phyloP scores from a whole-genome alignment of 2,888 invertebrate species.

The Artemia sp. region DNA sequence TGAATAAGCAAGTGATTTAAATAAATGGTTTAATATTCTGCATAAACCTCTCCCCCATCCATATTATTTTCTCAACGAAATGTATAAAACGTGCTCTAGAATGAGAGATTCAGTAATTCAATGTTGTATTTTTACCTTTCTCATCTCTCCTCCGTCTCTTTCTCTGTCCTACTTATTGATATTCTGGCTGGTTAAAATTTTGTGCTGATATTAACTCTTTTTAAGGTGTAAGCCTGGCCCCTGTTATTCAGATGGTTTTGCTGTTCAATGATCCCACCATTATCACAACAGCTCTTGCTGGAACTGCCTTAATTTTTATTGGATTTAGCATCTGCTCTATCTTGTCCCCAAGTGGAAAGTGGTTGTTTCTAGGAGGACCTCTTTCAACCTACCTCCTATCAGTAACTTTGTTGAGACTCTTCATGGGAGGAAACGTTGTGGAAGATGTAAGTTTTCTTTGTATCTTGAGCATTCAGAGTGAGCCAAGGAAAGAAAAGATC shows the following conservation, averaged over 20 bases:
- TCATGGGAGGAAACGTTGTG: not conserved
- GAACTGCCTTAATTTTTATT: constrained; percentile 68
- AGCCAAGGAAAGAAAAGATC: no score
- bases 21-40: no score
- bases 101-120: no score
- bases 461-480: no score
- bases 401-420: not conserved
- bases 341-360: constrained; percentile 67
- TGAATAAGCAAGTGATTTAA: no score
- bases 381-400: constrained; percentile 38
- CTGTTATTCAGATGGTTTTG: constrained; percentile 60
- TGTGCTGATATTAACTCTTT: constrained; percentile 25
- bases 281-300: constrained; percentile 67
- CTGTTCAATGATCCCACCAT: constrained; percentile 48
- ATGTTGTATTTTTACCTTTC: no score
- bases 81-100: no score
- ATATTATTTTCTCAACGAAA: no score
- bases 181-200: no score
- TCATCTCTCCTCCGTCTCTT: no score
- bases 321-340: constrained; percentile 78
- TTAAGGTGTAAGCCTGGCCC: constrained; percentile 69
- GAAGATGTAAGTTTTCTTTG: not conserved
- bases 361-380: constrained; percentile 74
- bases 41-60: no score
- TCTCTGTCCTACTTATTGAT: no score